Percentiles rank a stretch among this genome's conserved stretches.
Evolutionary conservation across 1,140 invertebrate species (phyloP).

Genomic region (Plectrocnemia conspersa): DNA sequence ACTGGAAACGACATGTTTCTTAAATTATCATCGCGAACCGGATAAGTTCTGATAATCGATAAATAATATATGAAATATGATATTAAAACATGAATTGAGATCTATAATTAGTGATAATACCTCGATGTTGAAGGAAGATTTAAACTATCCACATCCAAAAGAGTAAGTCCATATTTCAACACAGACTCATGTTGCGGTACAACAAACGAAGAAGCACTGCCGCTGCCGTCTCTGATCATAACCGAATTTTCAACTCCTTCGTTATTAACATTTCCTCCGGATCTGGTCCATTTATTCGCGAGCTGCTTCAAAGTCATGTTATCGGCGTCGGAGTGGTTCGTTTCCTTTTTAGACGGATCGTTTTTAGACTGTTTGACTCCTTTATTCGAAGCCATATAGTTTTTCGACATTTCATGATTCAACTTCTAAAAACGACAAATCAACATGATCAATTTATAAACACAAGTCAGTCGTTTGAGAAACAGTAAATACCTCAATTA

Average conservation of each 20-base stretch:
- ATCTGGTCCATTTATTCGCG: slow-evolving; percentile 21
- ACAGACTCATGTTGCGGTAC: background rate
- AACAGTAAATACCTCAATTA: slow-evolving; percentile 64
- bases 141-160: slow-evolving; percentile 7
- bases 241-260: slow-evolving; percentile 1
- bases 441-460: slow-evolving; percentile 14
- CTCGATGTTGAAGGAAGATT: slow-evolving; percentile 24
- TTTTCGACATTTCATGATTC: slow-evolving; percentile 66
- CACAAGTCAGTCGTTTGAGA: background rate
- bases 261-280: slow-evolving; percentile 5
- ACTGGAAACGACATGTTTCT: slow-evolving; percentile 26
- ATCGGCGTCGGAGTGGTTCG: slow-evolving; percentile 37
- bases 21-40: slow-evolving; percentile 22
- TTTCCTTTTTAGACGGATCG: slow-evolving; percentile 39
- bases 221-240: background rate
- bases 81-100: too few relatives aligned
- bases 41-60: too few relatives aligned
- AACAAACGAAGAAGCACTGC: background rate
- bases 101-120: slow-evolving; percentile 8
- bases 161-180: slow-evolving; percentile 8
- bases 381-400: slow-evolving; percentile 54
- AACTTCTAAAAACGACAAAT: slow-evolving; percentile 54
- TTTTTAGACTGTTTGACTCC: slow-evolving; percentile 41
- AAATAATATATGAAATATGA: too few relatives aligned
- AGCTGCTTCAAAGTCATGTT: slow-evolving; percentile 40